Conservation (phyloP, 2,888 invertebrate species). For the Aporophyla lueneburgensis region DNA sequence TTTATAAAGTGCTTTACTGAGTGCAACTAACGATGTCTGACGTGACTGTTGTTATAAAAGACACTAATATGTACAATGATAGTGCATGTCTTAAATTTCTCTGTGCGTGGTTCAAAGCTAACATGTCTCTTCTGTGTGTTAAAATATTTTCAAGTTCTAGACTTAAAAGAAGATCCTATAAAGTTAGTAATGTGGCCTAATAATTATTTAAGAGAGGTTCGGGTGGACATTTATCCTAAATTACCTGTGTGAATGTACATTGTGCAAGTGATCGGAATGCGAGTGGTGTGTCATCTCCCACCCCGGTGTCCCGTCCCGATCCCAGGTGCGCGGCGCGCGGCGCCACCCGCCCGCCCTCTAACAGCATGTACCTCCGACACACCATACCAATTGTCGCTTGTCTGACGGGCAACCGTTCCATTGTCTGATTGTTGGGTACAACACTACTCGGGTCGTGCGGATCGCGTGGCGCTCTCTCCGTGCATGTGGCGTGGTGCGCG, state of each 20-base stretch:
- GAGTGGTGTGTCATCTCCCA: conserved; percentile 70
- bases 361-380: conserved; percentile 90
- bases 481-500: conserved; percentile 79
- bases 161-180: conserved; percentile 73
- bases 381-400: conserved; percentile 90
- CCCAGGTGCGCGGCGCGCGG: conserved; percentile 70
- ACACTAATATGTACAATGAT: conserved; percentile 75
- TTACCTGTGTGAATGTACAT: conserved; percentile 74
- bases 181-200: conserved; percentile 77
- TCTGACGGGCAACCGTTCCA: conserved; percentile 92
- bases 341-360: conserved; percentile 87
- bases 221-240: conserved; percentile 86
- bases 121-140: conserved; percentile 82
- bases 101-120: conserved; percentile 81
- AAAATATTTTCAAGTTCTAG: conserved; percentile 79
- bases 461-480: conserved; percentile 89
- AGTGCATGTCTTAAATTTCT: conserved; percentile 84
- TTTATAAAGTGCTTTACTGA: conserved; percentile 31
- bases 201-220: conserved; percentile 74
- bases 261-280: conserved; percentile 72
- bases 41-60: conserved; percentile 68
- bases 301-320: conserved; percentile 71
- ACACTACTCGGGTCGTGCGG: conserved; percentile 91
- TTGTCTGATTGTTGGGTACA: conserved; percentile 92
- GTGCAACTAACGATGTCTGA: conserved; percentile 59